Conservation (phyloP, 2,797 vertebrate species). For the Microcaecilia unicolor region DNA sequence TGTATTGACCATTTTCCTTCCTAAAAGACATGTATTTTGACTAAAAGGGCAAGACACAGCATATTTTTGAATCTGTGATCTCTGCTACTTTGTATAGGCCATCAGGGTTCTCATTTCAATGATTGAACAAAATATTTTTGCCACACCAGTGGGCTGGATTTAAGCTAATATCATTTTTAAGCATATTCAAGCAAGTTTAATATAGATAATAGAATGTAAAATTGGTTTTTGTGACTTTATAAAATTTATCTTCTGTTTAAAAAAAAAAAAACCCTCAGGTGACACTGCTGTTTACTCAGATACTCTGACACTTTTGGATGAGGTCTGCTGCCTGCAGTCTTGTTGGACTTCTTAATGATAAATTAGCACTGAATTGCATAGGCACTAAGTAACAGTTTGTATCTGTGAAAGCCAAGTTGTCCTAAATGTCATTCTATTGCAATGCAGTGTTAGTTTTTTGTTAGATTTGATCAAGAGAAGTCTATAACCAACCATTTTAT, state of each 20-base stretch:
- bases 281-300: no score
- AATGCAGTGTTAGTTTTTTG: conserved; percentile 35
- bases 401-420: conserved; percentile 44
- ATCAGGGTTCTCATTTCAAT: no score
- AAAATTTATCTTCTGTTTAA: no score
- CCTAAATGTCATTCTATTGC: conserved; percentile 44
- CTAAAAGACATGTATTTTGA: conserved; percentile 16
- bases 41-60: conserved; percentile 4
- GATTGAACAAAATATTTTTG: no score
- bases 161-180: no score
- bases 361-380: conserved; percentile 32
- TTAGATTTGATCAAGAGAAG: conserved; percentile 35
- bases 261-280: no score
- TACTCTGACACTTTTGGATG: no score
- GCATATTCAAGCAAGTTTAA: no score
- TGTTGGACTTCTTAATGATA: conserved; percentile 40
- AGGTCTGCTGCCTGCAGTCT: conserved; percentile 40
- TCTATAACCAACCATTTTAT: conserved; percentile 18
- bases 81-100: conserved; percentile 6
- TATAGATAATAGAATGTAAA: no score
- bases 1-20: conserved; percentile 2
- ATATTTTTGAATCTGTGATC: conserved; percentile 15
- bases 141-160: no score
- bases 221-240: no score
- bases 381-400: conserved; percentile 41